Evolutionary conservation across 2,888 invertebrate species (phyloP).

Genomic region (Chrysolina haemoptera): DNA sequence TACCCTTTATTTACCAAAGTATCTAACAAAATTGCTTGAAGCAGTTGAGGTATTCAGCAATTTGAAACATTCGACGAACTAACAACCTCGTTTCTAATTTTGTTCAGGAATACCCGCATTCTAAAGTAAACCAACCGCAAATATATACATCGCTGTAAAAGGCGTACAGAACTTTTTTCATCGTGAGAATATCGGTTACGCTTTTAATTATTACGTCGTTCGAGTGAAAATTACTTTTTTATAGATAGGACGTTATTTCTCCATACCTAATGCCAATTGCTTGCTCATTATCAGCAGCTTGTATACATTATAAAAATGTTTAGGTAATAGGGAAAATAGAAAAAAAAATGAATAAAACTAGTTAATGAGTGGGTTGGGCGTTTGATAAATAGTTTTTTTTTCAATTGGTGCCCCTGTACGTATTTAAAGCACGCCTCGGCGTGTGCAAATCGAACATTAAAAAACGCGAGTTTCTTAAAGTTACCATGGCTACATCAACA

Average conservation of each 20-base stretch:
- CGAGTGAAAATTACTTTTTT: not conserved
- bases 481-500: too few species aligned
- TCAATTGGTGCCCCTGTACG: too few species aligned
- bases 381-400: too few species aligned
- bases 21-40: not conserved
- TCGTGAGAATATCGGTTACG: conserved; percentile 21
- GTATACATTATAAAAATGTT: conserved; percentile 1
- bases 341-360: too few species aligned
- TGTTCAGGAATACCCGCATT: conserved; percentile 21
- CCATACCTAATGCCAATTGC: not conserved
- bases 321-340: not conserved
- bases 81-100: conserved; percentile 5
- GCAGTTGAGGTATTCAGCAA: not conserved
- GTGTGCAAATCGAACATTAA: too few species aligned
- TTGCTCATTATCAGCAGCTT: conserved; percentile 7
- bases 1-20: not conserved
- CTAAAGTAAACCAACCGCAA: conserved; percentile 22
- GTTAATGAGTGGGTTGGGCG: too few species aligned
- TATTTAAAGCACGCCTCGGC: too few species aligned
- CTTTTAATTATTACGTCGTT: not conserved
- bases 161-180: conserved; percentile 14
- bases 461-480: too few species aligned
- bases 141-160: conserved; percentile 12
- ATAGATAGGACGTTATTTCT: not conserved
- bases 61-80: conserved; percentile 9